phyloP scores from a whole-genome alignment of 2,888 invertebrate genomes.

The Caenorhabditis drosophilae region DNA sequence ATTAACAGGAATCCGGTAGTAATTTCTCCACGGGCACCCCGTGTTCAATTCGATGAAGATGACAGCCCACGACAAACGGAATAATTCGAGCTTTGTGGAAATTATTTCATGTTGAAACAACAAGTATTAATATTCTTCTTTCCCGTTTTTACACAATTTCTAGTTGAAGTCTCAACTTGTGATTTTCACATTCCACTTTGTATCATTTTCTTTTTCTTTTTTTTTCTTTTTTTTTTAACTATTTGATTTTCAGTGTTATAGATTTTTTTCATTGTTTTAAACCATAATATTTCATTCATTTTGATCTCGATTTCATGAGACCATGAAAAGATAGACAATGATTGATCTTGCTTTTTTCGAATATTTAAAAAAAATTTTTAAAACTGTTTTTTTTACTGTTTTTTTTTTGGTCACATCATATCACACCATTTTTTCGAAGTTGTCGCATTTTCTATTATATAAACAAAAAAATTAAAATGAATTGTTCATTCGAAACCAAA shows the following conservation, averaged over 20 bases:
- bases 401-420: constrained; percentile 26
- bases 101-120: constrained; percentile 3
- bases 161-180: neutral
- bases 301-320: constrained; percentile 5
- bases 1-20: constrained; percentile 15
- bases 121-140: neutral
- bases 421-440: too few species aligned
- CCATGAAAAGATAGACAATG: constrained; percentile 3
- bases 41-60: constrained; percentile 64
- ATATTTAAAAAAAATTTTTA: too few species aligned
- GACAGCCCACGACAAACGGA: constrained; percentile 56
- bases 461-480: too few species aligned
- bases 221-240: neutral
- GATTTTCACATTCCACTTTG: constrained; percentile 14
- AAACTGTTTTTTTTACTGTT: too few species aligned
- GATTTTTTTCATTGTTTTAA: neutral
- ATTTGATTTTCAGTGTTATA: neutral
- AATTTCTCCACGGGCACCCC: constrained; percentile 57
- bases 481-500: too few species aligned
- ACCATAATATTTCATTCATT: constrained; percentile 8
- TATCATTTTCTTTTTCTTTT: neutral
- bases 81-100: neutral
- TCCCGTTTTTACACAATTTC: constrained; percentile 2
- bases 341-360: too few species aligned
- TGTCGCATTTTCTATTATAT: too few species aligned